Base-by-base conservation (phyloP, 1,140 invertebrate species). In the Chrysomallon squamiferum region DNA sequence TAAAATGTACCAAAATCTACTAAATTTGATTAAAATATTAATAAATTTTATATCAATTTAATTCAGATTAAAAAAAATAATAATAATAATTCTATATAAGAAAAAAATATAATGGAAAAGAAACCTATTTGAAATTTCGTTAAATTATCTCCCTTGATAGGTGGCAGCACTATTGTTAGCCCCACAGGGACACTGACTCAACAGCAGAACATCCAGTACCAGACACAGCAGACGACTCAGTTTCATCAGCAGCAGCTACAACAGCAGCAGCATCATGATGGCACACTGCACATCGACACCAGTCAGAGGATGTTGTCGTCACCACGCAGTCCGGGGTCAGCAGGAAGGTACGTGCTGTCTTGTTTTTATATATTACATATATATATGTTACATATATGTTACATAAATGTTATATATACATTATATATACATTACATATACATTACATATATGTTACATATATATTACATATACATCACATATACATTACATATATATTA, bases 251-350 rank as follows among this genome's bases (percentile, higher is more conserved):
- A 60, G 22, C 62, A 65, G 41, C 62, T 41, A 15, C 62, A 65
- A 18, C 50, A 62, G 9, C n/a, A 45, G 9, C 65, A 70, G 13
- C 63, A 69, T n/a, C 71, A 68, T n/a, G 70, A 77, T 57, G 69
- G 73, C 18, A 66, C 73, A 6, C 75, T 82, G 27, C 77, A 82
- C 38, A 74, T 82, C 35, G 80, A 83, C 65, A 81, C 80, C 43
- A 82, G 74, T 43, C 75, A 72, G 1, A 72, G 68, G 50, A 76
- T 79, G 75, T 81, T 78, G 82, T 69, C 63, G 47, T 32, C 64
- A 43, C 70, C 59, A 35, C 59, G 72, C 9, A 75, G 76, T 32
- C 78, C 71, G n/a, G 71, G 71, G 18, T 78, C 78, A 47, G 71
- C 76, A 59, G 74, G 78, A n/a, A 79, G 77, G 77, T 79, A 65